Conservation (phyloP, 1,140 invertebrate species). For the Neodiprion virginianus region DNA sequence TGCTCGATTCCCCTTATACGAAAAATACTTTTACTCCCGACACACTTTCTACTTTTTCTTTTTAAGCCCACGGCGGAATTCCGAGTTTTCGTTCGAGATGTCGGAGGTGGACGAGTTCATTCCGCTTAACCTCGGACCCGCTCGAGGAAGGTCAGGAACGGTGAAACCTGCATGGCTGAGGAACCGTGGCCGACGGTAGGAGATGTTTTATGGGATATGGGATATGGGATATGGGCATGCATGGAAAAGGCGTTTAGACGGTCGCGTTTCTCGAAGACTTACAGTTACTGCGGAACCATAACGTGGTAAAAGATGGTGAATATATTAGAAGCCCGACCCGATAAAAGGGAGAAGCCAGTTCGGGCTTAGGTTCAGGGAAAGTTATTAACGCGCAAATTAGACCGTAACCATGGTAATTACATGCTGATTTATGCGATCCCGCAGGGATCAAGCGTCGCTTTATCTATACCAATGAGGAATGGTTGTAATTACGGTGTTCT, state of each 20-base stretch:
- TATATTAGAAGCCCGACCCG: neutral
- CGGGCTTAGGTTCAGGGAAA: neutral
- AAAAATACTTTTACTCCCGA: constrained; percentile 5
- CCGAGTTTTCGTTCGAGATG: neutral
- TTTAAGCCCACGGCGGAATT: neutral
- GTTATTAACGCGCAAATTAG: neutral
- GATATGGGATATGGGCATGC: too few species aligned
- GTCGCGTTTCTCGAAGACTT: too few species aligned
- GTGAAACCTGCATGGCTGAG: neutral
- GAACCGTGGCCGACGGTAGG: neutral
- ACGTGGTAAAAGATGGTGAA: too few species aligned
- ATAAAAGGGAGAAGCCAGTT: neutral
- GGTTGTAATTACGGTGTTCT: too few species aligned
- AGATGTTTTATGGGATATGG: too few species aligned
- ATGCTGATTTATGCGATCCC: neutral
- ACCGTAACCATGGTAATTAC: neutral
- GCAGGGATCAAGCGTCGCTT: too few species aligned
- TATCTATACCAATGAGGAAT: too few species aligned
- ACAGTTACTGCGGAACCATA: too few species aligned
- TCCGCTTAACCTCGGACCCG: neutral
- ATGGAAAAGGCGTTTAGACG: too few species aligned
- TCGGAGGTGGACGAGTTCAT: neutral
- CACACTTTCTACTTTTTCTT: neutral
- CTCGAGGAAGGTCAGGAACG: neutral
- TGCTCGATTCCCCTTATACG: too few species aligned